phyloP scores from a whole-genome alignment of 2,888 invertebrate species.

The Buathra laborator region DNA sequence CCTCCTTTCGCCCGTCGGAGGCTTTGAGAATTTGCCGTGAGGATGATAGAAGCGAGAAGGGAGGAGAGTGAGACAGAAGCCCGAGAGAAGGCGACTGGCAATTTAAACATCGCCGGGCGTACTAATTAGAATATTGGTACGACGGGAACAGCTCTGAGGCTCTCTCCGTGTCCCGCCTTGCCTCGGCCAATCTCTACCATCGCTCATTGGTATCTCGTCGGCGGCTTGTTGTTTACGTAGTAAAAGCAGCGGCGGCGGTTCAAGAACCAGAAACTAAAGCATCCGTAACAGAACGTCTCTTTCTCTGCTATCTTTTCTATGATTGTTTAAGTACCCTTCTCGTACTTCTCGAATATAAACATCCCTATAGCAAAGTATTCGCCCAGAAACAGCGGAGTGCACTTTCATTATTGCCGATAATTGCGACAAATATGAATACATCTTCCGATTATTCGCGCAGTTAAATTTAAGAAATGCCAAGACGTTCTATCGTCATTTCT shows the following conservation, averaged over 20 bases:
- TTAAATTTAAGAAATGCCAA: background rate
- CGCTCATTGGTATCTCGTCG: slow-evolving; percentile 34
- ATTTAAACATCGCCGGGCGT: slow-evolving; percentile 59
- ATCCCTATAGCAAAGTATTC: background rate
- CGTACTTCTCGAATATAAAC: slow-evolving; percentile 3
- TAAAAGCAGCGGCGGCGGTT: slow-evolving; percentile 20
- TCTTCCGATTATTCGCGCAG: background rate
- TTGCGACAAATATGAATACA: background rate
- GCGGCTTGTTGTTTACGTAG: slow-evolving; percentile 51
- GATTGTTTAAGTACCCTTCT: background rate
- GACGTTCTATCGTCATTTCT: background rate
- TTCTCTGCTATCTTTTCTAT: background rate
- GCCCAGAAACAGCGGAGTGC: background rate
- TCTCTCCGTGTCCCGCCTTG: slow-evolving; percentile 8
- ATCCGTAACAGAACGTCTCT: slow-evolving; percentile 4
- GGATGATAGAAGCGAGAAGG: background rate
- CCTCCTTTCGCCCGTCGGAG: background rate
- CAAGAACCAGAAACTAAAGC: slow-evolving; percentile 12
- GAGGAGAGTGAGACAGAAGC: slow-evolving; percentile 1
- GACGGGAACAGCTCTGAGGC: slow-evolving; percentile 23
- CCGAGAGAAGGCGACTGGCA: slow-evolving; percentile 44
- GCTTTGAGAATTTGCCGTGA: slow-evolving; percentile 14
- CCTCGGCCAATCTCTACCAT: slow-evolving; percentile 44
- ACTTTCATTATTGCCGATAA: slow-evolving; percentile 6
- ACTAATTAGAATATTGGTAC: slow-evolving; percentile 64